Base-by-base conservation (phyloP, 2,797 vertebrate species). In the Capromys pilorides region DNA sequence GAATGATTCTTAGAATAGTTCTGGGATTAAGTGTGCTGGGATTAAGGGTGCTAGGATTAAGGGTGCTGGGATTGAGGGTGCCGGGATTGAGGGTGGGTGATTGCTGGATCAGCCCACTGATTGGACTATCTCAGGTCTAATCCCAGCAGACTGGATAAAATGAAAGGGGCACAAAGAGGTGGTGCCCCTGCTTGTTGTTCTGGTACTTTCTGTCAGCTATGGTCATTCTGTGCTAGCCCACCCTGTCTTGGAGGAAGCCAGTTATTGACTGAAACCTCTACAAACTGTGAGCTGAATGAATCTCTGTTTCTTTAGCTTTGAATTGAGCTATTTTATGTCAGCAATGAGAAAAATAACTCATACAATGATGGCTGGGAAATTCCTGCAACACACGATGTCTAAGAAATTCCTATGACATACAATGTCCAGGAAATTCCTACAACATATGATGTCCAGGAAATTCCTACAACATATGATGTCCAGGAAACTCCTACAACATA, bases 371-470 rank as follows among this genome's bases (percentile, higher is more conserved):
- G 24, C 11, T 0, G 62, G 36, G n/a, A 22, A 4, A 61, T 39
- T 4, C 3, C 10, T 28, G 6, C n/a, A 9, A 51, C 5, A 33
- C 7, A 4, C 26, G 49, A 14, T 4, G 1, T 69, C 57, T 36
- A 24, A 22, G 41, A 33, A 36, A 82, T n/a, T n/a, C n/a, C n/a
- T n/a, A n/a, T n/a, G n/a, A n/a, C n/a, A n/a, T 10, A 4, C 26
- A 49, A 14, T 4, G 1, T 69, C 57, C 45, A 24, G 28, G 41
- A 33, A 36, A 82, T n/a, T n/a, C n/a, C n/a, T n/a, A n/a, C n/a
- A n/a, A n/a, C n/a, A n/a, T 10, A 4, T 19, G 49, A 14, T 4
- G 1, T 69, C 57, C 45, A 24, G 28, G 41, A 33, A 36, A 82
- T n/a, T n/a, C n/a, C n/a, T n/a, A n/a, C n/a, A n/a, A n/a, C n/a